Conservation (phyloP, 2,888 invertebrate genomes). For the Mimachlamys varia region DNA sequence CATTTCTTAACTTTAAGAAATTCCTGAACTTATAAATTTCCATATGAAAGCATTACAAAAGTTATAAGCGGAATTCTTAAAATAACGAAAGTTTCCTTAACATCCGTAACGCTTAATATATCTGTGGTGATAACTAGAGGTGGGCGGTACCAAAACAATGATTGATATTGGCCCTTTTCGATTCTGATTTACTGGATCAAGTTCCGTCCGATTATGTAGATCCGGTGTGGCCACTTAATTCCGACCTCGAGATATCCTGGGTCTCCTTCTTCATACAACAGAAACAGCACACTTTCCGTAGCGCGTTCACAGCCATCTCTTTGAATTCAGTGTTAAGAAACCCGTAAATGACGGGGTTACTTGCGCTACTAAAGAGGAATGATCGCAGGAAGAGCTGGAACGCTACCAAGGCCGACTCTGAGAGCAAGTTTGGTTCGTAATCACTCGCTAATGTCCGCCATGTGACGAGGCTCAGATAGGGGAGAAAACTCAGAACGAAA, state of each 20-base stretch:
- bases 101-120: too few species aligned
- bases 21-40: too few species aligned
- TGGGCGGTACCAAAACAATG: not conserved
- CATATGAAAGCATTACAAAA: too few species aligned
- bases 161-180: not conserved
- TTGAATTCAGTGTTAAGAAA: conserved; percentile 26
- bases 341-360: conserved; percentile 36
- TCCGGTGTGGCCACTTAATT: not conserved
- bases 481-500: conserved; percentile 40
- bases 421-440: conserved; percentile 36
- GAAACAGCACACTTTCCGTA: not conserved
- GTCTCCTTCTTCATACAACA: not conserved
- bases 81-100: too few species aligned
- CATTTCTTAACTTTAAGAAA: too few species aligned
- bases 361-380: not conserved
- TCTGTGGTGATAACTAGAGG: too few species aligned
- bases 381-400: conserved; percentile 38
- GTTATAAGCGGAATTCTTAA: too few species aligned
- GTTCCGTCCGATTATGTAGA: not conserved
- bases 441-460: conserved; percentile 28
- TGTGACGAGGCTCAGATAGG: conserved; percentile 13
- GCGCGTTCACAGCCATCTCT: not conserved
- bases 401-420: conserved; percentile 11
- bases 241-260: not conserved
- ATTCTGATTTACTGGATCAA: not conserved